Percentiles rank a stretch among this genome's conserved stretches.
These are phyloP conservation scores for Aspiorhynchus laticeps DNA, from an alignment of 2,113 vertebrate genomes.

Conservation along the genomic window DNA sequence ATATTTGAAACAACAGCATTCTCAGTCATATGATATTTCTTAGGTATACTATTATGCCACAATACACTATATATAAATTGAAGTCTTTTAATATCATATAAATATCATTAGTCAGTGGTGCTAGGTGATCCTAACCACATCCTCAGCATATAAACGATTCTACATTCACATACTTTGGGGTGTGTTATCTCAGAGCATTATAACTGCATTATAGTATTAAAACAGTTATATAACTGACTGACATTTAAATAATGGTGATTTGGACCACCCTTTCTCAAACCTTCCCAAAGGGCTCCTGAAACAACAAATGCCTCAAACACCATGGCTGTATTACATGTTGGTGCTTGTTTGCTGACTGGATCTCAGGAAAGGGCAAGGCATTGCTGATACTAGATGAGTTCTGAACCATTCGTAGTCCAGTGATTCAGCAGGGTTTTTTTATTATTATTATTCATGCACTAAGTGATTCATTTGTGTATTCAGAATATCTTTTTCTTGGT, in stretches of 20 bases:
- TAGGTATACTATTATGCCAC: neutral
- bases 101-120: neutral
- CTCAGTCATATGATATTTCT: neutral
- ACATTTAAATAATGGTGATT: conserved; percentile 44
- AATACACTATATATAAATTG: neutral
- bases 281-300: neutral
- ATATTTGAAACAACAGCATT: neutral
- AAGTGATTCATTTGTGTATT: conserved; percentile 37
- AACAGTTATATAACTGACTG: neutral
- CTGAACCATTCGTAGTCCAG: neutral
- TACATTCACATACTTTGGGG: neutral
- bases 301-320: neutral
- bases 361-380: conserved; percentile 11
- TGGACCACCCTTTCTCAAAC: neutral
- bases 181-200: neutral
- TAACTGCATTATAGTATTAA: neutral
- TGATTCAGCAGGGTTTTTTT: neutral
- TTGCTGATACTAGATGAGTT: conserved; percentile 7
- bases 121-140: neutral
- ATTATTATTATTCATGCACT: neutral
- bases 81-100: neutral
- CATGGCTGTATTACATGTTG: neutral
- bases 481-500: neutral
- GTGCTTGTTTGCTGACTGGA: conserved; percentile 37
- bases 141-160: neutral